phyloP scores from a whole-genome alignment of 2,888 invertebrate species.

The Drosophila recens region DNA sequence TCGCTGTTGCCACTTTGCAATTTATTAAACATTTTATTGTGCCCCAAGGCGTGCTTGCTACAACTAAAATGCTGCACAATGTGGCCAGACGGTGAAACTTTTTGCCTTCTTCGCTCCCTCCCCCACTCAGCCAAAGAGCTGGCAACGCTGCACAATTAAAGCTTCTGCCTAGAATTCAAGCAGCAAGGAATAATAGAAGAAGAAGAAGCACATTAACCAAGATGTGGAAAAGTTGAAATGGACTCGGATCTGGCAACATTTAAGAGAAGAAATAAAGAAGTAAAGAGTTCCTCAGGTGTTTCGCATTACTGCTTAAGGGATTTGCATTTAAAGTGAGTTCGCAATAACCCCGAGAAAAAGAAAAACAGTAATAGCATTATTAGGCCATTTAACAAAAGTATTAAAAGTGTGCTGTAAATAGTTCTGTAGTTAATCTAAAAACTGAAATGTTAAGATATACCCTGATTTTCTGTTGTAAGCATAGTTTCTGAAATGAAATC shows the following conservation, averaged over 20 bases:
- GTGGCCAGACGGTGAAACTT: slow-evolving; percentile 48
- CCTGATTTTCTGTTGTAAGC: no score
- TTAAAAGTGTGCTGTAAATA: background rate
- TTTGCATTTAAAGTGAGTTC: slow-evolving; percentile 6
- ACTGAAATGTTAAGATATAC: no score
- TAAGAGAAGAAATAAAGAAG: slow-evolving; percentile 8
- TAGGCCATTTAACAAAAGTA: background rate
- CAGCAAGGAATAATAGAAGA: slow-evolving; percentile 13
- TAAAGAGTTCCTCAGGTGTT: slow-evolving; percentile 34
- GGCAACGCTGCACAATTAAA: slow-evolving; percentile 47
- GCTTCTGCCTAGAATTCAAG: slow-evolving; percentile 33
- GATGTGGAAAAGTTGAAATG: slow-evolving; percentile 16
- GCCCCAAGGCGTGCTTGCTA: slow-evolving; percentile 74
- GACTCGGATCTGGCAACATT: background rate
- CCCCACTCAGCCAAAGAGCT: slow-evolving; percentile 2
- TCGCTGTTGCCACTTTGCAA: slow-evolving; percentile 66
- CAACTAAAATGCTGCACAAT: slow-evolving; percentile 55
- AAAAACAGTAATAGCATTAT: background rate
- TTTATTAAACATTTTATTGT: slow-evolving; percentile 79
- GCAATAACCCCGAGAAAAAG: background rate
- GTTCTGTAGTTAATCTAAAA: background rate
- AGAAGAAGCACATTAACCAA: slow-evolving; percentile 5
- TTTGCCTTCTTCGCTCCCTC: background rate
- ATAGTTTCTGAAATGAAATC: no score
- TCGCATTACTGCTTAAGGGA: slow-evolving; percentile 19